Base-by-base conservation (phyloP, 1,140 invertebrate species). In the Tetragnatha versicolor region DNA sequence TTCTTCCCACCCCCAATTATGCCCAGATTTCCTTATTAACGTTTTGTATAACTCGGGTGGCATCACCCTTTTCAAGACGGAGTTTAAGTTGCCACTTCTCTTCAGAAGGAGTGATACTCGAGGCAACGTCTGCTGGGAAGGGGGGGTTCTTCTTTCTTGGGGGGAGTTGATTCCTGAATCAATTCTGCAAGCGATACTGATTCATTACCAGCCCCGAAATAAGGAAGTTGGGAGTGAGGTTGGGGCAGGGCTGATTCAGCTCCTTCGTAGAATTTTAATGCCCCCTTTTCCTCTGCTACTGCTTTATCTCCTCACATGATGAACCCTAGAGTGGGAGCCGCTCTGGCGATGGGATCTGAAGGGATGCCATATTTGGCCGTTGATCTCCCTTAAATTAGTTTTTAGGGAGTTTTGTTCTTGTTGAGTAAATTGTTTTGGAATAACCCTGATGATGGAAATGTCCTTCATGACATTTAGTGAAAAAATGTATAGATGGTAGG, bases 261-360 rank as follows among this genome's bases (percentile, higher is more conserved):
- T 70, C 68, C 51, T 70, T 70, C 68, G 47, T 70, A 55, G 68
- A 70, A 70, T 70, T 70, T 70, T 70, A 70, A 70, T 70, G 68
- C 68, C 51, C 68, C 33, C 47, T 25, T 27, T 37, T 47, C n/a
- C 68, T 31, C 37, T 53, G 6, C 49, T 20, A 10, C 63, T 35
- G 33, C 49, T 70, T 70, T 55, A 70, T 70, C 47, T 70, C 68
- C 63, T 68, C 33, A 70, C 31, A 53, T 55, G 45, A 70, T 70
- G 47, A 37, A 70, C 22, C 47, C 42, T 45, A 29, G 45, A 55
- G 51, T 47, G 33, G 68, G 68, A 70, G 68, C 47, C 68, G 39
- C 55, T 55, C 51, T 25, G 33, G 20, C 47, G 47, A 55, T 35
- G 51, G 5, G 10, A 25, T 20, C 7, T 3, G n/a, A 10, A 14